Conservation (phyloP, 2,113 vertebrate species). For the Atlantisia rogersi region DNA sequence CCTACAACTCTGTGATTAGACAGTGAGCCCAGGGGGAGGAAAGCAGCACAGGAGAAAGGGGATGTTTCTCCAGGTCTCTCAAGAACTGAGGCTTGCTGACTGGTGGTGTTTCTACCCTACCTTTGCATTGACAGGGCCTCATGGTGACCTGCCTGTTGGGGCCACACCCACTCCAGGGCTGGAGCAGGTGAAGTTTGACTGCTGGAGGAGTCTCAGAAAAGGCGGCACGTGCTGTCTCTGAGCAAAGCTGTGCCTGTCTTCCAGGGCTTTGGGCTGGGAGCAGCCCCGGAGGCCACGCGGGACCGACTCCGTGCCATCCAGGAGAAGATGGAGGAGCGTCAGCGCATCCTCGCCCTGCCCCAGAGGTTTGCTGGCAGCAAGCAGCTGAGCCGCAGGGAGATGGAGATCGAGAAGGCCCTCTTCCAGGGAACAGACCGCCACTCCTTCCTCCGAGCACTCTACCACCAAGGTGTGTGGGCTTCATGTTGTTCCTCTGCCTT, state of each 20-base stretch:
- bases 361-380: slow-evolving; percentile 91
- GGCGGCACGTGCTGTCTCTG: rapidly evolving
- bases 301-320: slow-evolving; percentile 86
- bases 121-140: background rate
- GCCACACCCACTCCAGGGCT: background rate
- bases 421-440: slow-evolving; percentile 90
- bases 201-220: background rate
- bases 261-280: slow-evolving; percentile 81
- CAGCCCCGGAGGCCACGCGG: slow-evolving; percentile 82
- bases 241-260: background rate
- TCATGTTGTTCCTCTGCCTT: background rate
- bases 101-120: background rate
- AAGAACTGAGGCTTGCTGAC: background rate
- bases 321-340: slow-evolving; percentile 86
- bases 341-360: slow-evolving; percentile 84
- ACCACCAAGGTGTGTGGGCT: slow-evolving; percentile 84
- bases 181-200: background rate
- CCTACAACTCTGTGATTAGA: background rate
- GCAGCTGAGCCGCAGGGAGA: slow-evolving; percentile 89
- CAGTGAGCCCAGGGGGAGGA: background rate
- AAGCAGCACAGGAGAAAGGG: background rate
- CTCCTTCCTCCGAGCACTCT: slow-evolving; percentile 88
- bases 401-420: slow-evolving; percentile 94
- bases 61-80: background rate
- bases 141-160: background rate